Base-by-base conservation (phyloP, 2,797 vertebrate genomes). In the Loris lydekkerianus region DNA sequence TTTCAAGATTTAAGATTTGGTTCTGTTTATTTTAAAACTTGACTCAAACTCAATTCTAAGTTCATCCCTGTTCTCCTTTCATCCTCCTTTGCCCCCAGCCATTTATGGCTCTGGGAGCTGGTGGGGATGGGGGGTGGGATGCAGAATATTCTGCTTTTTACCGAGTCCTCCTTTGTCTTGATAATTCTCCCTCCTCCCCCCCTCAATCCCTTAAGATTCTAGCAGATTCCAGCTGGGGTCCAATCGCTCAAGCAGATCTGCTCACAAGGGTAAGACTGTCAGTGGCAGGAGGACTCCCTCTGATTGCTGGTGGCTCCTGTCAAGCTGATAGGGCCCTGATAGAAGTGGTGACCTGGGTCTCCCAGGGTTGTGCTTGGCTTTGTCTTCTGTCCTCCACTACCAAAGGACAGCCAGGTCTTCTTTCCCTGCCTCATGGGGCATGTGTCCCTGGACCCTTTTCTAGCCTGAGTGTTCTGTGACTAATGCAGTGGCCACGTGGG, bases 21-120 rank as follows among this genome's bases (percentile, higher is more conserved):
- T 73, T 65, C 67, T 92, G 77, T 78, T 82, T 92, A 85, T 83
- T 3, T 80, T 86, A 96, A 96, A 86, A 92, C 61, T 31, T 53
- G 69, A 94, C 53, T 89, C 56, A 93, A 60, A 91, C 21, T 37
- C 34, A 73, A 34, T 31, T 70, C 61, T 37, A 81, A 76, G 75
- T 76, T 69, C 89, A 40, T 13, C 9, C 37, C 18, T 67, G 17
- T 70, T 94, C 67, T 83, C 15, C 58, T 43, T 53, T 7, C 9
- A 10, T 11, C 21, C 17, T 40, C 15, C 6, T 34, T 34, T 25
- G 29, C 40, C 89, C 23, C 23, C 60, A 82, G 49, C 60, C 85
- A 67, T 80, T 65, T 80, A 37, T 25, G 37, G 63, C 53, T 46
- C 86, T 20, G 15, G 75, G 46, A 25, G 49, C 13, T 43, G 14